Conservation (phyloP, 2,888 invertebrate genomes). For the Atherix ibis region DNA sequence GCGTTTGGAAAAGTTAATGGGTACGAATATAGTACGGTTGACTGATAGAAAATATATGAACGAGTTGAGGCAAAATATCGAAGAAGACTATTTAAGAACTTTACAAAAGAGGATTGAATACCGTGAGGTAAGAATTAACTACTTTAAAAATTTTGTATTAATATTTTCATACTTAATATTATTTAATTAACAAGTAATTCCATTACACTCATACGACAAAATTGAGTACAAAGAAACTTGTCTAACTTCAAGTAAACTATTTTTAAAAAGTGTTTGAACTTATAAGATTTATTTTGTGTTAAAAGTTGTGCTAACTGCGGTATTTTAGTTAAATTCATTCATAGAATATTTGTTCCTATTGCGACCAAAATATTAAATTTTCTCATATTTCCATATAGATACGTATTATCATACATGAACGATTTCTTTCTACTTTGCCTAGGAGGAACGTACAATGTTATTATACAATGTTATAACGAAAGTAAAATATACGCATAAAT, state of each 20-base stretch:
- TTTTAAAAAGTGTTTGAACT: too few relatives aligned
- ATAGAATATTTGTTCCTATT: too few relatives aligned
- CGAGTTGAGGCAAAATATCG: constrained; percentile 38
- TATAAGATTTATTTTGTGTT: too few relatives aligned
- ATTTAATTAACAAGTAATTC: not conserved
- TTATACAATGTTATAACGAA: too few relatives aligned
- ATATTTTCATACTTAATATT: not conserved
- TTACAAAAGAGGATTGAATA: constrained; percentile 40
- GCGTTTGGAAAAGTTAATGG: constrained; percentile 30
- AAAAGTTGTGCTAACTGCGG: too few relatives aligned
- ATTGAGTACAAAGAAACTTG: not conserved
- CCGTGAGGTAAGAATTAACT: constrained; percentile 42
- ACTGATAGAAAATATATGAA: constrained; percentile 50
- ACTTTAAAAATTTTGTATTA: not conserved
- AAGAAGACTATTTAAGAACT: constrained; percentile 41
- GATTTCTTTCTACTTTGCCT: too few relatives aligned
- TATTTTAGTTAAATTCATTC: too few relatives aligned
- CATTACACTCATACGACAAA: not conserved
- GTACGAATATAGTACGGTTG: constrained; percentile 41
- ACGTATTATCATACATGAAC: too few relatives aligned
- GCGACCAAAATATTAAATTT: too few relatives aligned
- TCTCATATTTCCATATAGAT: too few relatives aligned
- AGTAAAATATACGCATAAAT: too few relatives aligned
- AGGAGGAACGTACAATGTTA: too few relatives aligned
- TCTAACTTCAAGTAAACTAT: not conserved